A percentile compares a stretch with the other conserved stretches of the same genome.
Conservation (phyloP, 2,888 invertebrate genomes). For the Cartodere bifasciata region DNA sequence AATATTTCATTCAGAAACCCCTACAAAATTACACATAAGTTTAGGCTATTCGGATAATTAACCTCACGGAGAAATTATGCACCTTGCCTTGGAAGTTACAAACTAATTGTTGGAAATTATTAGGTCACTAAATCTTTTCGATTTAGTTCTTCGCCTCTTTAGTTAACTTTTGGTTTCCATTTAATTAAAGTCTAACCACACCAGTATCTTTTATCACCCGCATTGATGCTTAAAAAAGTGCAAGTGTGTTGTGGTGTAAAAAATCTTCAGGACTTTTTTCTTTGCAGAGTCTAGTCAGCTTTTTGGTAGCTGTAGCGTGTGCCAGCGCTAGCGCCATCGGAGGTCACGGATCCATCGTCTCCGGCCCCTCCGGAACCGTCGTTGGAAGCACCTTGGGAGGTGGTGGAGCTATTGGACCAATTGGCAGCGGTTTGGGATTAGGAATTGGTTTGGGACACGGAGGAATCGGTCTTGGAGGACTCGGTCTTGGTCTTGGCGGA, state of each 20-base stretch:
- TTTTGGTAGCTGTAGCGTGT: slow-evolving; percentile 12
- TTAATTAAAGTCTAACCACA: too few species aligned
- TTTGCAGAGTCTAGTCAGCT: slow-evolving; percentile 11
- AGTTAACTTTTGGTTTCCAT: too few species aligned
- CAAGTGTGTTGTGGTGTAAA: too few species aligned
- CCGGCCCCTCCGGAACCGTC: slow-evolving; percentile 11
- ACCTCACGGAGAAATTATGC: too few species aligned
- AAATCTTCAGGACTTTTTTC: too few species aligned
- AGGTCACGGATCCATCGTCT: slow-evolving; percentile 9
- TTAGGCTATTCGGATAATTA: too few species aligned
- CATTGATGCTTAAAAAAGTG: too few species aligned
- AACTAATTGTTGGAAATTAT: too few species aligned
- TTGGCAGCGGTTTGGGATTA: slow-evolving; percentile 7
- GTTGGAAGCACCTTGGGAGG: slow-evolving; percentile 8
- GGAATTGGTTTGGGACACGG: slow-evolving; percentile 5
- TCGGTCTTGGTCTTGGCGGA: slow-evolving; percentile 8
- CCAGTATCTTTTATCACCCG: too few species aligned
- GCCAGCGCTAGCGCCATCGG: slow-evolving; percentile 12
- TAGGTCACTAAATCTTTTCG: too few species aligned
- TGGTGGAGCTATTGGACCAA: slow-evolving; percentile 9
- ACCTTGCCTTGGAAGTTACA: too few species aligned
- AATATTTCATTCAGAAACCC: background rate
- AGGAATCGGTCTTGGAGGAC: slow-evolving; percentile 3
- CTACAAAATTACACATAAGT: background rate
- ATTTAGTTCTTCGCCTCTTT: too few species aligned